Conservation (phyloP, 1,140 invertebrate species). For the Halesus radiatus region DNA sequence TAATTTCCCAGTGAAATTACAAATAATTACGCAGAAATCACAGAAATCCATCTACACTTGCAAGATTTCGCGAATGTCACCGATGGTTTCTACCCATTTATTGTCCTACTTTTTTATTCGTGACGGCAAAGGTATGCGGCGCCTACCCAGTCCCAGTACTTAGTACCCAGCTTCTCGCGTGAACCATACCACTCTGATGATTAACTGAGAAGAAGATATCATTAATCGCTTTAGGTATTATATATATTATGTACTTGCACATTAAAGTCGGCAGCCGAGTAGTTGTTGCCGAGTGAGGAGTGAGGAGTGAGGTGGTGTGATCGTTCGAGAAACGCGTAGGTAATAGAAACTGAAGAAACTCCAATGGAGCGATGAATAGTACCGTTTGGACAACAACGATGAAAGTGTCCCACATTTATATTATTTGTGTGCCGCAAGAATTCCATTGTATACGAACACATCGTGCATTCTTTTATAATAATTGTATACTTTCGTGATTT, state of each 20-base stretch:
- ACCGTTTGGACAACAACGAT: constrained; percentile 29
- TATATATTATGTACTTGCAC: too few relatives aligned
- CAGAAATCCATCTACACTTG: neutral
- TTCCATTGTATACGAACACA: neutral
- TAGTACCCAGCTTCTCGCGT: neutral
- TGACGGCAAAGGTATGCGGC: neutral
- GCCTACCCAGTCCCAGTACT: too few relatives aligned
- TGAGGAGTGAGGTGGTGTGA: neutral
- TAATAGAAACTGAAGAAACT: too few relatives aligned
- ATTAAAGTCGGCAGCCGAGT: too few relatives aligned
- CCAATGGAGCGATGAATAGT: constrained; percentile 22
- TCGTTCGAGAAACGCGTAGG: constrained; percentile 1
- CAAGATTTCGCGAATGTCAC: constrained; percentile 26
- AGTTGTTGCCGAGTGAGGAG: neutral
- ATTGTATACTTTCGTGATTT: constrained; percentile 9
- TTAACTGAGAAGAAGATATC: neutral
- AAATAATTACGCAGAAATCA: too few relatives aligned
- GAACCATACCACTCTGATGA: neutral
- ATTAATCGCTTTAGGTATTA: too few relatives aligned
- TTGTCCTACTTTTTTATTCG: constrained; percentile 21
- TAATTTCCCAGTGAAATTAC: too few relatives aligned
- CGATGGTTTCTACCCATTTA: constrained; percentile 13
- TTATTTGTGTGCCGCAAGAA: constrained; percentile 1
- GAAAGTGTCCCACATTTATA: constrained; percentile 33
- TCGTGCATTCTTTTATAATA: constrained; percentile 11